Percentiles rank a stretch among this genome's conserved stretches.
These are phyloP conservation scores for Hydractinia echinata DNA, from an alignment of 30 jellyfish, hydroid and myxozoan species.

Conservation along the genomic window DNA sequence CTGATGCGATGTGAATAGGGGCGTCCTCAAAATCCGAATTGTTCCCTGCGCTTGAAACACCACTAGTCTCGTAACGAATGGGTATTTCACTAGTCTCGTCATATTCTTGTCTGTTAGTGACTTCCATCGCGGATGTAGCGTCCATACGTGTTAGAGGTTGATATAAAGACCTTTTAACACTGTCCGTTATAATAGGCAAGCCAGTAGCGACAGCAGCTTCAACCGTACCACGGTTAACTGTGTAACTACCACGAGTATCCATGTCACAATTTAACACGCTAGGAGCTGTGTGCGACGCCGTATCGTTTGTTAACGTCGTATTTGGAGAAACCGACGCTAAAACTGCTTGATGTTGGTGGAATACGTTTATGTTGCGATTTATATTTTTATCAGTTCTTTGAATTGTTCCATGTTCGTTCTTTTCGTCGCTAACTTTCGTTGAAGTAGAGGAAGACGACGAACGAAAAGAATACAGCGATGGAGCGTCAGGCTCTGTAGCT, in stretches of 20 bases:
- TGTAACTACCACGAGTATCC: constrained; percentile 47
- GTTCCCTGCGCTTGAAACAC: neutral
- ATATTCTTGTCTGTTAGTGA: neutral
- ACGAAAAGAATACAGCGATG: constrained; percentile 53
- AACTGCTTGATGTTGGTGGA: neutral
- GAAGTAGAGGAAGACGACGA: constrained; percentile 17
- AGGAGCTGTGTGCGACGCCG: neutral
- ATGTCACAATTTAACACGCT: neutral
- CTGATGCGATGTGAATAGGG: constrained; percentile 17
- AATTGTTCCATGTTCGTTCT: neutral
- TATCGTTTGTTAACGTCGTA: neutral
- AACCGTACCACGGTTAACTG: constrained; percentile 40
- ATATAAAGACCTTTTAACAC: neutral
- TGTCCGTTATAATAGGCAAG: constrained; percentile 56
- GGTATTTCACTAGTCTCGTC: neutral
- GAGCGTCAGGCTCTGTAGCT: constrained; percentile 82
- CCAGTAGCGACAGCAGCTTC: constrained; percentile 87
- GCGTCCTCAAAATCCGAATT: constrained; percentile 28
- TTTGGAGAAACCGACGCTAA: neutral
- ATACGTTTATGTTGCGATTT: neutral
- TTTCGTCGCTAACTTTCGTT: neutral
- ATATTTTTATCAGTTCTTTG: neutral
- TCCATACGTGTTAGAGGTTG: neutral
- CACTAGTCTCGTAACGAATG: neutral
- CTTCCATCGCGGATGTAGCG: neutral